A percentile compares a stretch with the other conserved stretches of the same genome.
These are phyloP conservation scores for Neoarius graeffei DNA, from an alignment of 2,113 vertebrate genomes.

Conservation along the genomic window DNA sequence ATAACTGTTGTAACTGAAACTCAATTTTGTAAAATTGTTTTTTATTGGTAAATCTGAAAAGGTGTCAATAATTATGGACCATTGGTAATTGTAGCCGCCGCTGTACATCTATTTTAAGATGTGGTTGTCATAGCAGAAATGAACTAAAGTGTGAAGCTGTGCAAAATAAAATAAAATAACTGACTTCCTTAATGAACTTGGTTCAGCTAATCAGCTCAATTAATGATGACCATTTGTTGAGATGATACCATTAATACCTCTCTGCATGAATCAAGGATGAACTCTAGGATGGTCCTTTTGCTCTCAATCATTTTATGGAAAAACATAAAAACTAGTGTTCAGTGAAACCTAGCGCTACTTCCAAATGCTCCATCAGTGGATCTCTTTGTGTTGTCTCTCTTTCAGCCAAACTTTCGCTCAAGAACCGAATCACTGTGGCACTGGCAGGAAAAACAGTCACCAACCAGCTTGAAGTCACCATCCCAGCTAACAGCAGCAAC, in stretches of 20 bases:
- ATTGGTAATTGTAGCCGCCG: too few species aligned
- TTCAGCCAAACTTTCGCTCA: slow-evolving; percentile 10
- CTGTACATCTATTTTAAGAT: too few species aligned
- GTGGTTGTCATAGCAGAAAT: too few species aligned
- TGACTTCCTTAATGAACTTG: not conserved
- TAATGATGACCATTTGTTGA: not conserved
- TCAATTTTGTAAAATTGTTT: too few species aligned
- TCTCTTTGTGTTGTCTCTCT: not conserved
- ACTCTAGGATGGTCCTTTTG: not conserved
- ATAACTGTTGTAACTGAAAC: too few species aligned
- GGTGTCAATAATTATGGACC: too few species aligned
- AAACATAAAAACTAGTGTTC: not conserved
- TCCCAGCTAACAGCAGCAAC: slow-evolving; percentile 20
- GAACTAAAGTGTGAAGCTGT: too few species aligned
- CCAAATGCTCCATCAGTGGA: not conserved
- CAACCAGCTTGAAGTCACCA: not conserved
- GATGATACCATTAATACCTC: not conserved
- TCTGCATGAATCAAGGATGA: not conserved
- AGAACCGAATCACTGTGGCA: slow-evolving; percentile 33
- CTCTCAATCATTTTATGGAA: not conserved
- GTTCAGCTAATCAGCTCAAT: not conserved
- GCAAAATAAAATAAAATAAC: too few species aligned
- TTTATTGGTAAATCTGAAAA: too few species aligned
- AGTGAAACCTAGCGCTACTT: not conserved
- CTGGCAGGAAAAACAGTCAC: not conserved